Base-by-base conservation (phyloP, 2,797 vertebrate species). In the Helicolenus hilgendorfi region DNA sequence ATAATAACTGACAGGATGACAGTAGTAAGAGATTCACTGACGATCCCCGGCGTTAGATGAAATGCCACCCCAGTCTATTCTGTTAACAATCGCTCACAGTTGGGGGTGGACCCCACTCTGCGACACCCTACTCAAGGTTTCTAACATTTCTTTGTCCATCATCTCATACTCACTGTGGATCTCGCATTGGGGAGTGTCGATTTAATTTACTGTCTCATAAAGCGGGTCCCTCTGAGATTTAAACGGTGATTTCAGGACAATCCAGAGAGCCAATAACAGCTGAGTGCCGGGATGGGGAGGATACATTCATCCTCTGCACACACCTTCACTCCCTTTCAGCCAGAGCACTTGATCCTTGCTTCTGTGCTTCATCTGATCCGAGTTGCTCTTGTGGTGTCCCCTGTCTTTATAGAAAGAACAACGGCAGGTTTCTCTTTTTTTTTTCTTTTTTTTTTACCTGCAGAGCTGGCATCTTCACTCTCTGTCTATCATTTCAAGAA, bases 151-250 rank as follows among this genome's bases (percentile, higher is more conserved):
- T 82, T 76, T 70, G 62, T 86, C 75, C 83, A 83, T 90, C 69
- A 80, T 85, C 63, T 79, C 8, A 7, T 41, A 72, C 75, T 81
- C 65, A 55, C 70, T 60, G 38, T 65, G 55, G 64, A 86, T 78
- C 81, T 78, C 63, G 49, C 77, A 29, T 56, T 62, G 45, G 75
- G 72, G 79, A 86, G 84, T 88, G 88, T 88, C 81, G 68, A 53
- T 85, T 83, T 88, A 80, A 93, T 94, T 93, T 87, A 92, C 77
- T 78, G 85, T 90, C 72, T 88, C 79, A 82, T 91, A 94, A 93
- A 91, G 72, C 24, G 11, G 18, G 38, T 65, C 29, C 74, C 84
- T 74, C 49, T 83, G 86, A 87, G 87, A 92, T 72, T 89, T 87
- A 81, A 89, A 90, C 65, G 15, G 83, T 92, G 87, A 94, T 94